phyloP scores from a whole-genome alignment of 2,888 invertebrate species.

The Erebia palarica region DNA sequence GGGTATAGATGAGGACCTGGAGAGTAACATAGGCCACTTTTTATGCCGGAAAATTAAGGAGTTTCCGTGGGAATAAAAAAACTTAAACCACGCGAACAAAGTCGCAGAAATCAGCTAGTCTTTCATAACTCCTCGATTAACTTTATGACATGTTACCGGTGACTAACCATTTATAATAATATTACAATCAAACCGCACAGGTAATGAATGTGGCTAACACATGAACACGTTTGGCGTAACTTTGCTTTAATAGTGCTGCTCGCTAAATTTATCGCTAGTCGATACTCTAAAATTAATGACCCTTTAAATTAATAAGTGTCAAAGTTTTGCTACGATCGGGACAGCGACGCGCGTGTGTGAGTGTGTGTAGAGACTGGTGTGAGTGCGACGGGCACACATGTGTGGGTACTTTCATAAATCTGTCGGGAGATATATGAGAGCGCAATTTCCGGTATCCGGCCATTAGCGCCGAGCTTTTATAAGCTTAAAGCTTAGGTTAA shows the following conservation, averaged over 20 bases:
- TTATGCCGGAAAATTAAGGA: too few species aligned
- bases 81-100: too few species aligned
- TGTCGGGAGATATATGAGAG: conserved; percentile 94
- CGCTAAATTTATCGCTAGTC: conserved; percentile 51
- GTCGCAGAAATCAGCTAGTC: too few species aligned
- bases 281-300: conserved; percentile 69
- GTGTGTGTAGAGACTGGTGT: conserved; percentile 48
- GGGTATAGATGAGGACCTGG: too few species aligned
- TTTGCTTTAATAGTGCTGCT: conserved; percentile 42
- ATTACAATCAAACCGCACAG: conserved; percentile 13
- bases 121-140: not conserved
- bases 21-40: too few species aligned
- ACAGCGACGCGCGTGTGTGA: conserved; percentile 46
- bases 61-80: too few species aligned
- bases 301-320: conserved; percentile 79
- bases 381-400: conserved; percentile 76
- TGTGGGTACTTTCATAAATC: conserved; percentile 93
- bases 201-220: conserved; percentile 34
- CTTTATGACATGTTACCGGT: not conserved
- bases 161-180: not conserved
- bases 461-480: conserved; percentile 88
- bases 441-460: conserved; percentile 95
- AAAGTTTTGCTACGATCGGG: conserved; percentile 63
- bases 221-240: conserved; percentile 29
- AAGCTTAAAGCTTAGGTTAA: conserved; percentile 85